Conservation (phyloP, 2,797 vertebrate species). For the Cephalopachus bancanus region DNA sequence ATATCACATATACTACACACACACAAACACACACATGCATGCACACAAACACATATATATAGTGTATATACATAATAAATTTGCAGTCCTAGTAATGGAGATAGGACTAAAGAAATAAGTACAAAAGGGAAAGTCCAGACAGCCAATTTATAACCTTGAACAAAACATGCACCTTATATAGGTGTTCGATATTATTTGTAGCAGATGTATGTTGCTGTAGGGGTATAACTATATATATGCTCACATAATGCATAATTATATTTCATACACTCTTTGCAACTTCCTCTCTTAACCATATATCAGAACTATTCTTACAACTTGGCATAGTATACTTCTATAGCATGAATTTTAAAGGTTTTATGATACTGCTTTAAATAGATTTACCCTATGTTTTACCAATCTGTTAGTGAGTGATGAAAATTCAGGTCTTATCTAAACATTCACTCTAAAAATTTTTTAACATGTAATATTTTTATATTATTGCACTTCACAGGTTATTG, state of each 20-base stretch:
- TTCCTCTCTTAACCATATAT: not conserved
- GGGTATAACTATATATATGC: not conserved
- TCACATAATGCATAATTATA: not conserved
- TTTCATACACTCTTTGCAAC: not conserved
- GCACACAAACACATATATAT: not conserved
- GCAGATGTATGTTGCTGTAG: not conserved
- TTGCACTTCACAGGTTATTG: not conserved
- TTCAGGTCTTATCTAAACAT: not conserved
- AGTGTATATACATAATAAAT: not conserved
- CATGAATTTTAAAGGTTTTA: constrained; percentile 23
- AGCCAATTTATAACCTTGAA: not conserved
- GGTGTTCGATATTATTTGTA: not conserved
- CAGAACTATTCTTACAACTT: not conserved
- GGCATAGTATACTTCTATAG: not conserved
- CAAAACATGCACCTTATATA: not conserved
- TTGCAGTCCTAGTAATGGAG: not conserved
- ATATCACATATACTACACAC: constrained; percentile 85
- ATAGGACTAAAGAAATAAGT: not conserved
- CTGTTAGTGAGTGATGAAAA: not conserved
- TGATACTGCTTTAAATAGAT: not conserved
- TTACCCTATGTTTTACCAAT: not conserved
- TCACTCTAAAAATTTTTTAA: constrained; percentile 11
- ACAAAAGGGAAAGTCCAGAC: not conserved
- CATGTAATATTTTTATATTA: not conserved
- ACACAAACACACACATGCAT: not conserved